Conservation (phyloP, 2,888 invertebrate species). For the Rhabditoides inermis region DNA sequence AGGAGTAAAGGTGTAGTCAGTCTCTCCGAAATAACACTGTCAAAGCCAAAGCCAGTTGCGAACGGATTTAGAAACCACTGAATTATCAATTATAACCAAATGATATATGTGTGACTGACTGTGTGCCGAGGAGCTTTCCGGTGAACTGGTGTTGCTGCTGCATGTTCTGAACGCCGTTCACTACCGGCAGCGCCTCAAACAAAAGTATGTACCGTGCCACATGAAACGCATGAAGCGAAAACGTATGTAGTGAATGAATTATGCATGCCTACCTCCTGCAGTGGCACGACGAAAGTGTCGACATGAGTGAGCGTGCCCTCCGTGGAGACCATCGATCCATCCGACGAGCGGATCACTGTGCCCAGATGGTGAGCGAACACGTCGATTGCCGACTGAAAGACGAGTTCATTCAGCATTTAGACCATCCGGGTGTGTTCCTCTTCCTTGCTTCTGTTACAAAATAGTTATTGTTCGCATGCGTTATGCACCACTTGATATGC, state of each 20-base stretch:
- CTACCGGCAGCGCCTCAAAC: slow-evolving; percentile 17
- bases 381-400: slow-evolving; percentile 41
- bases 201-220: no score
- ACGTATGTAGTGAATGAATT: no score
- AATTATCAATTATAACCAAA: no score
- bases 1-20: neutral
- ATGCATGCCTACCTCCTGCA: no score
- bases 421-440: neutral
- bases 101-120: slow-evolving; percentile 17
- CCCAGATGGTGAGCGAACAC: slow-evolving; percentile 42
- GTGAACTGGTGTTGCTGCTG: slow-evolving; percentile 24
- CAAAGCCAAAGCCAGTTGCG: neutral
- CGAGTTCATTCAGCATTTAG: no score
- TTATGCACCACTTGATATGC: no score
- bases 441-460: no score
- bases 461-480: no score
- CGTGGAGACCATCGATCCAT: slow-evolving; percentile 16
- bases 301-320: slow-evolving; percentile 36
- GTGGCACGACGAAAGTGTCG: slow-evolving; percentile 37
- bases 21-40: neutral
- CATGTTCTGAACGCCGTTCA: slow-evolving; percentile 23
- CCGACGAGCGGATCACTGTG: slow-evolving; percentile 30
- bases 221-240: no score
- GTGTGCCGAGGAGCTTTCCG: slow-evolving; percentile 36
- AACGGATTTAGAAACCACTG: neutral